Evolutionary conservation across 1,140 invertebrate genomes (phyloP).

Genomic region (Dreissena rostriformis): DNA sequence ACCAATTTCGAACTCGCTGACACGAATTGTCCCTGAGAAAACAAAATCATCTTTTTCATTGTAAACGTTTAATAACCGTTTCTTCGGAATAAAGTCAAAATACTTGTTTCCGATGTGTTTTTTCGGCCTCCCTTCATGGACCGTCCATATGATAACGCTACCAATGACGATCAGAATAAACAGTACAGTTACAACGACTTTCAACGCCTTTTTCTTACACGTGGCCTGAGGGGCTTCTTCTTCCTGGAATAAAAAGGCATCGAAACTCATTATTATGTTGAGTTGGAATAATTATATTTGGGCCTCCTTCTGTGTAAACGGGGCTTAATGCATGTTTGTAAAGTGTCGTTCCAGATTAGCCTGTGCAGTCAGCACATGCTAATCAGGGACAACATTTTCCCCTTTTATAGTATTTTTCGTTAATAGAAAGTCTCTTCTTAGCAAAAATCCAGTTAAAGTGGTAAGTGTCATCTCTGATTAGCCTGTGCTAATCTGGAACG

Average conservation of each 20-base stretch:
- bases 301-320: neutral
- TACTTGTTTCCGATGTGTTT: conserved; percentile 55
- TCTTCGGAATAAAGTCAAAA: conserved; percentile 52
- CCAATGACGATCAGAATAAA: conserved; percentile 54
- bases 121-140: conserved; percentile 49
- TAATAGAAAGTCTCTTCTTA: too few species aligned
- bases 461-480: too few species aligned
- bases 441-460: too few species aligned
- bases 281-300: neutral
- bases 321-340: too few species aligned
- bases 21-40: conserved; percentile 36
- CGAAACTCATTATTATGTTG: too few species aligned
- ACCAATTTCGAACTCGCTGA: conserved; percentile 11
- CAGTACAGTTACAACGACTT: conserved; percentile 37
- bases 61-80: conserved; percentile 43
- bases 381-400: too few species aligned
- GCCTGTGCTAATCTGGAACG: too few species aligned
- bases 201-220: conserved; percentile 43
- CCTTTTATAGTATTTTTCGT: neutral
- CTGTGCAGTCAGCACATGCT: too few species aligned
- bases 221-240: conserved; percentile 13
- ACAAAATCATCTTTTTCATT: conserved; percentile 50
- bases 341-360: neutral
- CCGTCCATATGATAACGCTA: conserved; percentile 43
- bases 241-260: conserved; percentile 37